A percentile compares a stretch with the other conserved stretches of the same genome.
Conservation (phyloP, 92 coral and sea anemone species). For the Actinernus sp. region DNA sequence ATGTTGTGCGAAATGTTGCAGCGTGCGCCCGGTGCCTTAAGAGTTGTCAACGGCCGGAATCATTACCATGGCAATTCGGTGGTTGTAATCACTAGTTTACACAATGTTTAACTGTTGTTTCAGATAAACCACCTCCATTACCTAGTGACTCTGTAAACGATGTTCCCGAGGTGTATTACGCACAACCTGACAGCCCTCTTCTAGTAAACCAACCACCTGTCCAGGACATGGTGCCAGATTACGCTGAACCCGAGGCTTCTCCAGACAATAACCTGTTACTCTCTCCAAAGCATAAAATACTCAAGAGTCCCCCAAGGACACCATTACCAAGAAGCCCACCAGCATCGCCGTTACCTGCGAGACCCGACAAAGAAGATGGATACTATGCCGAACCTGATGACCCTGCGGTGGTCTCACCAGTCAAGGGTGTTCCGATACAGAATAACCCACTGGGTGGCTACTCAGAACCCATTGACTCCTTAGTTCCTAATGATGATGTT, state of each 20-base stretch:
- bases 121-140: slow-evolving; percentile 44
- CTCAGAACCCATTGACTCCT: slow-evolving; percentile 89
- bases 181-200: slow-evolving; percentile 71
- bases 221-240: slow-evolving; percentile 8
- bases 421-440: no score
- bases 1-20: no score
- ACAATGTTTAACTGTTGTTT: no score
- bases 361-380: slow-evolving; percentile 22
- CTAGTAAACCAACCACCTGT: background rate
- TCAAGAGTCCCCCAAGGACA: background rate
- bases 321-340: slow-evolving; percentile 3
- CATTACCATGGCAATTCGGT: no score
- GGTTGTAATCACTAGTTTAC: no score
- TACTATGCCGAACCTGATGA: slow-evolving; percentile 56
- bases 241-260: slow-evolving; percentile 60
- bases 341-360: slow-evolving; percentile 11
- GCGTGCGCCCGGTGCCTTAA: no score
- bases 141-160: slow-evolving; percentile 21
- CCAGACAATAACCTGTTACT: slow-evolving; percentile 4
- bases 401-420: no score
- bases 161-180: slow-evolving; percentile 53
- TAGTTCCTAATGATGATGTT: slow-evolving; percentile 39
- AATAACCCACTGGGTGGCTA: slow-evolving; percentile 51
- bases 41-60: no score
- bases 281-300: no score